phyloP scores from a whole-genome alignment of 2,113 vertebrate genomes.

The Rafetus swinhoei region DNA sequence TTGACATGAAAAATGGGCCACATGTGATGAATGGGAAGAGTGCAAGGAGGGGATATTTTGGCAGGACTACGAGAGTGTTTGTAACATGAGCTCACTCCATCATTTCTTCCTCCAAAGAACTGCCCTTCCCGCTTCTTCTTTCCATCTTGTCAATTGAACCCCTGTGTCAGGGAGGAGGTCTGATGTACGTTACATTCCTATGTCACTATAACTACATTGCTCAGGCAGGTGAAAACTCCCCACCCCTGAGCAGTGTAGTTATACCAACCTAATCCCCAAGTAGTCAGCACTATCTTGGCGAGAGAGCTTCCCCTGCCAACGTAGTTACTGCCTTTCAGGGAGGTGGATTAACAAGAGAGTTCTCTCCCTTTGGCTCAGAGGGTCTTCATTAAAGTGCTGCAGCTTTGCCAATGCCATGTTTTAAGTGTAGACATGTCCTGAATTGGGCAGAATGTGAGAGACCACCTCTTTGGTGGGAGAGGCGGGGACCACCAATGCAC shows the following conservation, averaged over 20 bases:
- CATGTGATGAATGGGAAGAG: background rate
- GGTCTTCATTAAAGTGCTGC: background rate
- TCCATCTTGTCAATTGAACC: background rate
- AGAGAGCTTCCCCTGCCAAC: background rate
- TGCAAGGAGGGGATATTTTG: background rate
- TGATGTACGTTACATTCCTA: background rate
- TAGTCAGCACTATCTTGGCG: background rate
- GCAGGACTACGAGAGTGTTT: background rate
- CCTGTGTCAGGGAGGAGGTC: background rate
- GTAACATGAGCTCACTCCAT: background rate
- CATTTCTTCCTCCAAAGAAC: background rate
- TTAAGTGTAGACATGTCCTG: background rate
- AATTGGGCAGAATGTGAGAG: background rate
- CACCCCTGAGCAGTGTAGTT: background rate
- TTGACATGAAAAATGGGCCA: background rate
- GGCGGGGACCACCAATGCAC: background rate
- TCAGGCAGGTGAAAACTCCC: background rate
- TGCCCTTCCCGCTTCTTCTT: background rate
- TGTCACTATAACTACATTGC: background rate
- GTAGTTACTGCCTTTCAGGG: background rate
- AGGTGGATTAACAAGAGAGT: background rate
- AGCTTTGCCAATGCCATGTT: background rate
- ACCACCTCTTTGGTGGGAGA: background rate
- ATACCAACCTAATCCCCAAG: background rate
- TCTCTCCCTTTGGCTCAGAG: background rate